Evolutionary conservation across 1,140 invertebrate genomes (phyloP).

Genomic region (Cydia pomonella): DNA sequence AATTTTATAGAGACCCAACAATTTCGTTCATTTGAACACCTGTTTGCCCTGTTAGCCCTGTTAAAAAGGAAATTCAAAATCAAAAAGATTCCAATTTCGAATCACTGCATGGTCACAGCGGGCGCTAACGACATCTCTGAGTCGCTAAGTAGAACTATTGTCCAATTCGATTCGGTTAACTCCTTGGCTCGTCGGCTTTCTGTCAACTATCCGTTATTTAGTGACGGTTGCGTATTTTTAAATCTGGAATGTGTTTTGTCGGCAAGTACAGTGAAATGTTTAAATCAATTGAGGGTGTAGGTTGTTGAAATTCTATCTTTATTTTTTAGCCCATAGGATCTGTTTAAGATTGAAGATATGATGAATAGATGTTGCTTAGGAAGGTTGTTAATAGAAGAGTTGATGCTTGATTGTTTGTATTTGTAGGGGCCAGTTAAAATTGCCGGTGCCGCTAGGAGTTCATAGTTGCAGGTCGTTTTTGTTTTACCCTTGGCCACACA

Average conservation of each 20-base stretch:
- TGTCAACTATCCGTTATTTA: constrained; percentile 62
- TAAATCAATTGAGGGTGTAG: constrained; percentile 9
- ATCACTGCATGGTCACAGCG: constrained; percentile 58
- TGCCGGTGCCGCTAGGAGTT: not conserved
- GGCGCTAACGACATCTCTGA: constrained; percentile 75
- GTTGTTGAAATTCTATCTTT: constrained; percentile 1
- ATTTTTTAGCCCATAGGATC: not conserved
- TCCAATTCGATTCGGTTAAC: constrained; percentile 64
- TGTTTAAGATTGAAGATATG: not conserved
- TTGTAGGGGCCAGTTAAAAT: constrained; percentile 3
- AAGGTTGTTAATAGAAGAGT: constrained; percentile 34
- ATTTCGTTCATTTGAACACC: not conserved
- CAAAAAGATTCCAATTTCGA: constrained; percentile 48
- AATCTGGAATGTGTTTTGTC: constrained; percentile 70
- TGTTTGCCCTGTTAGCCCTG: not conserved
- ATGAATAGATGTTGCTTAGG: not conserved
- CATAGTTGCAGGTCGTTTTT: no score
- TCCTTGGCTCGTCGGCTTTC: constrained; percentile 49
- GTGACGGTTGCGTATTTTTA: constrained; percentile 64
- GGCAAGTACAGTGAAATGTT: constrained; percentile 31
- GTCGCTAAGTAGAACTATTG: constrained; percentile 72
- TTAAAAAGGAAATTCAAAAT: constrained; percentile 7
- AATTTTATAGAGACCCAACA: no score
- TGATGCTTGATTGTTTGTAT: constrained; percentile 33
- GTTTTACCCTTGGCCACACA: no score